Conservation (phyloP, 2,888 invertebrate genomes). For the Lasioglossum vierecki region DNA sequence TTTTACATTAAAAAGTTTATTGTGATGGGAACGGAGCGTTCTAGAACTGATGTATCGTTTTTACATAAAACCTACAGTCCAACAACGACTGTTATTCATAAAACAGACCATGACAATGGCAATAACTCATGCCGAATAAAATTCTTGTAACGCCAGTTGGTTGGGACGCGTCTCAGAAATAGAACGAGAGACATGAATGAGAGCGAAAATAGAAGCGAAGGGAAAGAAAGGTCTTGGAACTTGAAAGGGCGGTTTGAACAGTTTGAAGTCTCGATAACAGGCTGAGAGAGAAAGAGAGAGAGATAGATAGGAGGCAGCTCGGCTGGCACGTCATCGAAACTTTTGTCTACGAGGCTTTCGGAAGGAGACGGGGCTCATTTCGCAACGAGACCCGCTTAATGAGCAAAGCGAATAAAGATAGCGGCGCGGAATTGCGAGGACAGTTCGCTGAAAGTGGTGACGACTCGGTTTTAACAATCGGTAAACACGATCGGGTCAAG, state of each 20-base stretch:
- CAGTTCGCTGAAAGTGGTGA: conserved; percentile 27
- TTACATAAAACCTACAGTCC: not conserved
- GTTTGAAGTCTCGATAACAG: conserved; percentile 5
- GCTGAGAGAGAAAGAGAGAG: not conserved
- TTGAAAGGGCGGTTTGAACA: not conserved
- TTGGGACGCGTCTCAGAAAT: not conserved
- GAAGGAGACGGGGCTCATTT: not conserved
- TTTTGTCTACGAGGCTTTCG: conserved; percentile 2
- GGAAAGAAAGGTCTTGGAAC: not conserved
- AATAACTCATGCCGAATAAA: not conserved
- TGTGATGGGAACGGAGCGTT: not conserved
- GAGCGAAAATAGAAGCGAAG: not conserved
- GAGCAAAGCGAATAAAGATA: conserved; percentile 56
- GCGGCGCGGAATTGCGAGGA: not conserved
- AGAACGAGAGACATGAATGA: not conserved
- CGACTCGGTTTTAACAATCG: conserved; percentile 39
- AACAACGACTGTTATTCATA: not conserved
- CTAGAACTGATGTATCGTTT: not conserved
- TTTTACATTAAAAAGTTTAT: not conserved
- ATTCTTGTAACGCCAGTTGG: not conserved
- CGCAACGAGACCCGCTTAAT: conserved; percentile 50
- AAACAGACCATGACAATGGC: not conserved
- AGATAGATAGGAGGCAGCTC: not conserved
- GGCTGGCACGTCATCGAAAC: conserved; percentile 13
- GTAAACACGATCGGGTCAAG: conserved; percentile 45